These are phyloP conservation scores for Drosophila sechellia DNA, from an alignment of 1,140 invertebrate species.

Conservation along the genomic window DNA sequence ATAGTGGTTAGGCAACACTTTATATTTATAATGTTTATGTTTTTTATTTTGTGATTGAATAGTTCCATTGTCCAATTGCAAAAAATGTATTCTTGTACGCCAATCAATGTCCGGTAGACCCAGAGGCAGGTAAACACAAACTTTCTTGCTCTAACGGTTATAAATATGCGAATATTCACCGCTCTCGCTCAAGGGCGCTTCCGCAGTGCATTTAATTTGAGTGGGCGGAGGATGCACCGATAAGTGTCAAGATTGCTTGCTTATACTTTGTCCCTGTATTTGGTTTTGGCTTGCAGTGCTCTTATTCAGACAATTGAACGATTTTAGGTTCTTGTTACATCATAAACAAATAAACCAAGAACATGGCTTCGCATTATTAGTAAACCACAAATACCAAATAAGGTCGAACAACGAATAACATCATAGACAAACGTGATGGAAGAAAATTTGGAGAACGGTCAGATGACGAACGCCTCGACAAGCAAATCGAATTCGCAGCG, in stretches of 20 bases:
- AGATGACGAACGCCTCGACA: constrained; percentile 48
- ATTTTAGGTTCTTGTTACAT: constrained; percentile 14
- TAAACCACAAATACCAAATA: constrained; percentile 44
- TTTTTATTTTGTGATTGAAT: too few species aligned
- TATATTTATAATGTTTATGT: too few species aligned
- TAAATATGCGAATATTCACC: constrained; percentile 37
- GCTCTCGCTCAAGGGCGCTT: constrained; percentile 70
- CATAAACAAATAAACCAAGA: constrained; percentile 44
- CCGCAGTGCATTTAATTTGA: constrained; percentile 50
- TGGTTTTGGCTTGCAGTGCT: constrained; percentile 65
- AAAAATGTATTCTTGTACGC: not conserved
- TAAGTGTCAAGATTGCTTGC: constrained; percentile 71
- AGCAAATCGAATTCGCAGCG: constrained; percentile 41
- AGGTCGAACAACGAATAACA: constrained; percentile 49
- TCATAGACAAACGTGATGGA: constrained; percentile 43
- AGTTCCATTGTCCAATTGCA: too few species aligned
- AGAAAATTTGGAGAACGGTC: constrained; percentile 65
- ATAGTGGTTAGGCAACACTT: too few species aligned
- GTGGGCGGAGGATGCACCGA: constrained; percentile 28
- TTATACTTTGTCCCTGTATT: constrained; percentile 43
- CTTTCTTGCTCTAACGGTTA: not conserved
- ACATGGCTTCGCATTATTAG: constrained; percentile 64
- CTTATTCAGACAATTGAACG: constrained; percentile 61
- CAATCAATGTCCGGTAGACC: constrained; percentile 12
- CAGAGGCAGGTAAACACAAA: constrained; percentile 11